These are phyloP conservation scores for Apteryx owenii DNA, from an alignment of 2,113 vertebrate genomes.

Conservation along the genomic window DNA sequence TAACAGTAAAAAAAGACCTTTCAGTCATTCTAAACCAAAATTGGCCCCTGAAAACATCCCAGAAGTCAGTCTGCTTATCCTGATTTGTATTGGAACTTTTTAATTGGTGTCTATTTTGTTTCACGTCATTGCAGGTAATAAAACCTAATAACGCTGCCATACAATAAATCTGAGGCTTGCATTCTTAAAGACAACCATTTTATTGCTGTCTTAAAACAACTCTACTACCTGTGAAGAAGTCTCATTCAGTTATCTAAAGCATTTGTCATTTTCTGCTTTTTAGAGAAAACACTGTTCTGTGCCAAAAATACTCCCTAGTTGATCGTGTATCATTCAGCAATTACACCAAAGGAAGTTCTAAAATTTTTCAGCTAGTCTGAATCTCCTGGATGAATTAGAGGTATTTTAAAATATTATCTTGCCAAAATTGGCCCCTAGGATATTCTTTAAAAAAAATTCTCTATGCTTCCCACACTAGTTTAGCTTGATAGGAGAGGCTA, in stretches of 20 bases:
- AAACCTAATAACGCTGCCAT: constrained; percentile 6
- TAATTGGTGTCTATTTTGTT: constrained; percentile 43
- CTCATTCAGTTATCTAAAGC: constrained; percentile 49
- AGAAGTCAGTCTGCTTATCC: not conserved
- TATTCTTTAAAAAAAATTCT: not conserved
- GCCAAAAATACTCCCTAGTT: constrained; percentile 50
- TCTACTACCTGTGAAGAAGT: constrained; percentile 65
- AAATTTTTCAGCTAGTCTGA: constrained; percentile 36
- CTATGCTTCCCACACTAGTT: not conserved
- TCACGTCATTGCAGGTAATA: constrained; percentile 30
- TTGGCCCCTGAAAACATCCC: too few relatives aligned
- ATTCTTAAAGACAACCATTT: constrained; percentile 52
- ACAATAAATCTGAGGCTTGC: constrained; percentile 42
- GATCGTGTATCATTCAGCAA: constrained; percentile 57
- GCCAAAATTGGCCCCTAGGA: not conserved
- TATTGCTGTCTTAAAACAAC: constrained; percentile 66
- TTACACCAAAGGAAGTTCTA: constrained; percentile 47
- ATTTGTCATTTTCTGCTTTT: constrained; percentile 63
- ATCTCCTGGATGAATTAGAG: constrained; percentile 31
- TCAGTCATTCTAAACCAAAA: not conserved
- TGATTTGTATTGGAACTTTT: constrained; percentile 46
- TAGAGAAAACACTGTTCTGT: constrained; percentile 39
- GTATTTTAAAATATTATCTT: constrained; percentile 24
- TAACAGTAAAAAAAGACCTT: not conserved
- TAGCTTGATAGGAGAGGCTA: not conserved